Evolutionary conservation across 1,140 invertebrate species (phyloP), one percentile per base, ranked within the genome.

Genomic region (Drosophila malerkotliana): DNA sequence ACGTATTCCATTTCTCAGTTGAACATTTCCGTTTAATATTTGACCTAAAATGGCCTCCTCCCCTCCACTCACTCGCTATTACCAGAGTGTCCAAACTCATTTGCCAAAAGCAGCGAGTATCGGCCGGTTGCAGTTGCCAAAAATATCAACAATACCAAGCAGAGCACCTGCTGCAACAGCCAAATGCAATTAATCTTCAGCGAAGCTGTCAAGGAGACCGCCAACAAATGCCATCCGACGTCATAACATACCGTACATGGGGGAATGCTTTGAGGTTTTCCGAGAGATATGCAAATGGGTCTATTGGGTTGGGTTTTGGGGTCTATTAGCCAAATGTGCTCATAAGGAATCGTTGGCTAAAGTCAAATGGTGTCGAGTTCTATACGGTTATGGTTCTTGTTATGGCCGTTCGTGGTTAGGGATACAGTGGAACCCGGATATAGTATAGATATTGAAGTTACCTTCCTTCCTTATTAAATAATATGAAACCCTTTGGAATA

Each of bases 131-230:
- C 63, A 64, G 26, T 39, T 41, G 59, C 63, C 48, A 51, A 67
- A 67, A 67, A 64, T 32, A 62, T 10, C 63, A 67, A 67, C 21
- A 67, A 52, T 26, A 41, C 45, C 21, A 72, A 26, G 18, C 48
- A 48, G 34, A 28, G 48, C 71, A 59, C 39, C 79, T 63, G 48
- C 61, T 39, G 44, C 63, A 56, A 14, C 66, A 32, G 37, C 51
- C n/a, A 69, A 81, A 60, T 34, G 75, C 79, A 84, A 84, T 84
- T 85, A 84, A 84, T 84, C 66, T 69, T 66, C 64, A 5, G 60
- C 45, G 56, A 52, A 67, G 37, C 62, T 55, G 72, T 76, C 72
- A 54, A 37, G 51, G 32, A 49, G 44, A 75, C 72, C 72, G 60
- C 72, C 55, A 75, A 66, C 53, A 74, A 74, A 60, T 56, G 39